phyloP scores from a whole-genome alignment of 2,113 vertebrate genomes.

The Otus sunia region DNA sequence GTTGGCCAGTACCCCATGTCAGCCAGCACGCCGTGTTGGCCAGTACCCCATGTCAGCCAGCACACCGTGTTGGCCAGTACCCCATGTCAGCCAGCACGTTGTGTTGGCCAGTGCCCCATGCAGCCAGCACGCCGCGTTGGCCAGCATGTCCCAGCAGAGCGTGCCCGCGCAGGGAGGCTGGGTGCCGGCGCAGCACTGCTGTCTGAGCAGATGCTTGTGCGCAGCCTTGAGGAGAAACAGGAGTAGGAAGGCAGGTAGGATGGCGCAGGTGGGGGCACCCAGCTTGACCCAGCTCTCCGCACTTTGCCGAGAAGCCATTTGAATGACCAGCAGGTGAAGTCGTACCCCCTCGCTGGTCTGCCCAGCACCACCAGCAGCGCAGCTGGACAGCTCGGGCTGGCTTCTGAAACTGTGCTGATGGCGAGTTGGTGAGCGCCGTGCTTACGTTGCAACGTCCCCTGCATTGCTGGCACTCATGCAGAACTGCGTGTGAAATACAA shows the following conservation, averaged over 20 bases:
- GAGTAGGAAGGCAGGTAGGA: neutral
- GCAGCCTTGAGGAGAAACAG: neutral
- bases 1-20: no score
- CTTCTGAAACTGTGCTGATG: neutral
- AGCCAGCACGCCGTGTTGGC: neutral
- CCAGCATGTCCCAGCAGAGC: accelerated
- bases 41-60: accelerated
- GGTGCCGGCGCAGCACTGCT: accelerated
- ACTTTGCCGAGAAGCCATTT: neutral
- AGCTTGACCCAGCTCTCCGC: neutral
- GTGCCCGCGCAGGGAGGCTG: accelerated
- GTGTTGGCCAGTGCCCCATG: neutral
- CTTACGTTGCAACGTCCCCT: neutral
- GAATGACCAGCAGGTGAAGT: neutral
- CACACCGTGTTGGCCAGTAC: accelerated
- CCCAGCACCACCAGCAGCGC: neutral
- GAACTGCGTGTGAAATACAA: neutral
- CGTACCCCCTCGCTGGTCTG: neutral
- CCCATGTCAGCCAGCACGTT: neutral
- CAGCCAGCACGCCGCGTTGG: neutral
- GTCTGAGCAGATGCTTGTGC: neutral
- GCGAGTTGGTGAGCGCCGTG: neutral
- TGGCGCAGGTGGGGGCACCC: no score
- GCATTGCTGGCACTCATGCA: neutral
- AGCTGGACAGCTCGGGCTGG: neutral